These are phyloP conservation scores for Temnopleurus reevesii DNA, from an alignment of 53 echinoderm and acorn worm species.

Conservation along the genomic window DNA sequence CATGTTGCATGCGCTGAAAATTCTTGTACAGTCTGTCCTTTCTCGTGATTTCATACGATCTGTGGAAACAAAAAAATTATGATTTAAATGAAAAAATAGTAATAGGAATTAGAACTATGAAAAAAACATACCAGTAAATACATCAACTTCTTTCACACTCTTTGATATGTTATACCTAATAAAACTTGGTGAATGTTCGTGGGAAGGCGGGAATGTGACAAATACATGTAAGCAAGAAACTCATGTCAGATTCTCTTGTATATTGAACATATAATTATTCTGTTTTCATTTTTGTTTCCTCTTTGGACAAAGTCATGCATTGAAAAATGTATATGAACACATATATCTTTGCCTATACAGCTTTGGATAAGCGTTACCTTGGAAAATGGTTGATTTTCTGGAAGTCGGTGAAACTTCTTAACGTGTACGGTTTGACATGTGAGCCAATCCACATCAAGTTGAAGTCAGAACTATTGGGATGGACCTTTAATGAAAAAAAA, in stretches of 20 bases:
- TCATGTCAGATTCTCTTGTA: too few relatives aligned
- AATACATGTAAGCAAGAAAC: too few relatives aligned
- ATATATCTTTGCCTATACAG: too few relatives aligned
- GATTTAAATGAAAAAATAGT: background rate
- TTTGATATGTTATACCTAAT: too few relatives aligned
- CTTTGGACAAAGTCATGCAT: too few relatives aligned
- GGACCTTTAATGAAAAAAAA: constrained; percentile 71
- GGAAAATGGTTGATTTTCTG: constrained; percentile 99
- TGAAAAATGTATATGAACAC: too few relatives aligned
- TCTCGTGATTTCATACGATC: constrained; percentile 99
- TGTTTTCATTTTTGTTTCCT: too few relatives aligned
- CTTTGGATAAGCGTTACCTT: constrained; percentile 75
- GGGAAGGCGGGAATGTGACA: too few relatives aligned
- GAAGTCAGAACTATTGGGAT: constrained; percentile 98
- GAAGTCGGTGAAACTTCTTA: constrained; percentile 91
- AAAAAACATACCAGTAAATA: too few relatives aligned
- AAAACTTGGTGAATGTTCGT: too few relatives aligned
- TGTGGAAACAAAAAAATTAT: constrained; percentile 42
- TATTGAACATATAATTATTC: too few relatives aligned
- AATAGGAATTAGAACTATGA: background rate
- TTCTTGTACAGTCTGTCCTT: constrained; percentile 98
- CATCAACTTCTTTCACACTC: too few relatives aligned
- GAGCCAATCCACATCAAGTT: constrained; percentile 98
- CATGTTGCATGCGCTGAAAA: constrained; percentile 93
- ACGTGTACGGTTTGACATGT: constrained; percentile 96